Base-by-base conservation (phyloP, 2,113 vertebrate species). In the Sinocyclocheilus grahami region DNA sequence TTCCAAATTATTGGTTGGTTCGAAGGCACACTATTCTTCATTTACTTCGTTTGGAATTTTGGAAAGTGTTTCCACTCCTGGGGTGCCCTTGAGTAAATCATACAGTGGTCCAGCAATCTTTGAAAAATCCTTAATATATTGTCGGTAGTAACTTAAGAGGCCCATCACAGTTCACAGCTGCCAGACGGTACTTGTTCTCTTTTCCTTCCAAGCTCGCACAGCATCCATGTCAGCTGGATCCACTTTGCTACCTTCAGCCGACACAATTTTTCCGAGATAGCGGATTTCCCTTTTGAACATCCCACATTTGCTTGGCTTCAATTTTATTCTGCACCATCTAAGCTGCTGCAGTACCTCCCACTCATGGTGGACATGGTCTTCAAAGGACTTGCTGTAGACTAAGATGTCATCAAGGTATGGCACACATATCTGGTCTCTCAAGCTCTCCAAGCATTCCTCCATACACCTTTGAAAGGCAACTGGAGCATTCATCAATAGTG, bases 401-500 rank as follows among this genome's bases (percentile, higher is more conserved):
- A 86, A 39, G 83, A 55, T 10, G 18, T 58, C 13, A 46, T 78
- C 76, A 13, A 78, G 24, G 13, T 78, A 78, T n/a, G 48, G 46
- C n/a, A 78, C 46, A 27, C 42, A 78, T 51, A 78, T 78, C 4
- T 0, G 9, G 42, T 46, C 42, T 11, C 42, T 46, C 42, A 46
- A 46, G 10, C 42, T 46, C 42, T 78, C 46, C 76, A 78, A 16
- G 11, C 76, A 37, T 51, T 78, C 24, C n/a, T 33, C 51, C 76
- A 42, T 58, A 39, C 24, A 78, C 7, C 76, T 30, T 6, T 78
- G 42, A 53, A 78, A 78, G 48, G 46, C 24, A 53, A 46, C 24
- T 90, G 87, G 39, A 14, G 79, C 86, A 24, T 90, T 91, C 2
- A 60, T 84, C 53, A 78, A 71, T 8, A 71, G 67, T 71, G 67